Evolutionary conservation across 2,888 invertebrate species (phyloP).

Genomic region (Phymatocera aterrima): DNA sequence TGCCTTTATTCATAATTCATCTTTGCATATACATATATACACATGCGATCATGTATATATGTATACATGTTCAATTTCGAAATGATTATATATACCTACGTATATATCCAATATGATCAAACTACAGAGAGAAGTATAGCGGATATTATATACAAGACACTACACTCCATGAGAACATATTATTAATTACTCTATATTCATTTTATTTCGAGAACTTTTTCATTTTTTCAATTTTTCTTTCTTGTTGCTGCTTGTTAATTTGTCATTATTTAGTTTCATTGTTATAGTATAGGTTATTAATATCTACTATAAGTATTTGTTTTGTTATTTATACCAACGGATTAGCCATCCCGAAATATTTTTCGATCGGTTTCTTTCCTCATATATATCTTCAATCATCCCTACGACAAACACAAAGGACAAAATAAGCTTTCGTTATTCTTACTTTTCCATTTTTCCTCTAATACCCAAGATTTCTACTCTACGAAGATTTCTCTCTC

Average conservation of each 20-base stretch:
- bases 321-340: constrained; percentile 58
- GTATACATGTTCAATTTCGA: constrained; percentile 46
- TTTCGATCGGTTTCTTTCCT: constrained; percentile 46
- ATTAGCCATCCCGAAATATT: constrained; percentile 51
- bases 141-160: constrained; percentile 73
- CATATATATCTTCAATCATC: constrained; percentile 47
- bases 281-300: constrained; percentile 63
- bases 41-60: too few species aligned
- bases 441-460: too few species aligned
- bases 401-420: too few species aligned
- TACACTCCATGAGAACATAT: constrained; percentile 73
- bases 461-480: neutral
- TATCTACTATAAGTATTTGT: constrained; percentile 60
- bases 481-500: neutral
- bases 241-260: constrained; percentile 65
- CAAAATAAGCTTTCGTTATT: neutral
- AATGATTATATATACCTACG: too few species aligned
- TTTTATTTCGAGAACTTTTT: constrained; percentile 41
- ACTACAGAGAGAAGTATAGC: constrained; percentile 70
- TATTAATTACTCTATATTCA: constrained; percentile 67
- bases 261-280: constrained; percentile 62
- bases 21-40: too few species aligned
- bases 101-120: constrained; percentile 59
- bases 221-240: neutral
- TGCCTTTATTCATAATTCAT: constrained; percentile 41